Conservation (phyloP, 2,888 invertebrate species). For the Macaria notata region DNA sequence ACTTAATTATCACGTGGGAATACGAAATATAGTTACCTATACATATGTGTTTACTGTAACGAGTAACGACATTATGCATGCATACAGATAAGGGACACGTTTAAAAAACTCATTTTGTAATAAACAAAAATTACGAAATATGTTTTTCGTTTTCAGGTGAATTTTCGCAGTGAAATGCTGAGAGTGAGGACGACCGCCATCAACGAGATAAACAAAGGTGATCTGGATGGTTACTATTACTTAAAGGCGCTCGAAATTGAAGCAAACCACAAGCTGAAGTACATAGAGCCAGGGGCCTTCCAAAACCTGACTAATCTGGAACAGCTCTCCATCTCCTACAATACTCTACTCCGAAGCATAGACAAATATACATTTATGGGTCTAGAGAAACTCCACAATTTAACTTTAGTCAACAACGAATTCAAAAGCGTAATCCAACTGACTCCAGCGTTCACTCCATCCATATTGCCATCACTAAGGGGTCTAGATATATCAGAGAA, state of each 20-base stretch:
- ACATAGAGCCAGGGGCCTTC: conserved; percentile 75
- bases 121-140: too few species aligned
- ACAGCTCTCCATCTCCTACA: conserved; percentile 81
- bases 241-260: conserved; percentile 76
- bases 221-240: conserved; percentile 59
- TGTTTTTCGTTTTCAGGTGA: conserved; percentile 53
- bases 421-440: conserved; percentile 70
- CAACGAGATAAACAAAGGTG: conserved; percentile 60
- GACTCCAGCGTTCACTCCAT: conserved; percentile 64
- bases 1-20: not conserved
- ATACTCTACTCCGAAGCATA: conserved; percentile 69
- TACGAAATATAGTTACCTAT: not conserved
- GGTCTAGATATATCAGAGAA: conserved; percentile 81
- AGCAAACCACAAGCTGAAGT: conserved; percentile 75
- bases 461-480: conserved; percentile 67
- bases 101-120: too few species aligned
- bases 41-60: too few species aligned
- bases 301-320: conserved; percentile 67
- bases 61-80: too few species aligned
- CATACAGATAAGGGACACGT: too few species aligned
- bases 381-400: conserved; percentile 67
- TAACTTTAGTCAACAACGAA: conserved; percentile 81
- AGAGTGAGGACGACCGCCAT: conserved; percentile 78
- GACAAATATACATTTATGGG: conserved; percentile 74
- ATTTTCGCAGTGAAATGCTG: conserved; percentile 57